Conservation (phyloP, 2,113 vertebrate genomes). For the Enhydra lutris region DNA sequence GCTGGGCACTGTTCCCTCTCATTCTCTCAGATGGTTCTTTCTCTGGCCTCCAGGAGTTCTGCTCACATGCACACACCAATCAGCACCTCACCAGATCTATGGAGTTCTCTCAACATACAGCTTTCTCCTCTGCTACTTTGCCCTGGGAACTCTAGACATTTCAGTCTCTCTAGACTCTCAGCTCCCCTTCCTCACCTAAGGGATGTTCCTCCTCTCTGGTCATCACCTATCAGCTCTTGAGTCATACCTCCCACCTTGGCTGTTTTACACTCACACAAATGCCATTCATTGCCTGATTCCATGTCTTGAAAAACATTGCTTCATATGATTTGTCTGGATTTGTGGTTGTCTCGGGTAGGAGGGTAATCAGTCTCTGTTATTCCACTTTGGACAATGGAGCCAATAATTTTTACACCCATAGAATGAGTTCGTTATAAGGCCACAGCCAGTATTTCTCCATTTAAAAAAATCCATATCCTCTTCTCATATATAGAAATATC, state of each 20-base stretch:
- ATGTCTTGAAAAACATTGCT: background rate
- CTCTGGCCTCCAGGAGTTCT: background rate
- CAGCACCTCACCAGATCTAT: no score
- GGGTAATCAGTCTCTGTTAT: no score
- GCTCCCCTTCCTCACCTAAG: background rate
- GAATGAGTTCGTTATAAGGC: background rate
- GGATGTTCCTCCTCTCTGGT: no score
- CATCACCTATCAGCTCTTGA: background rate
- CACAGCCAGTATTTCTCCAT: background rate
- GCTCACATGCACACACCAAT: fast-evolving
- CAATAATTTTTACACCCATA: background rate
- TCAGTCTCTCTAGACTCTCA: background rate
- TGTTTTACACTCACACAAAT: background rate
- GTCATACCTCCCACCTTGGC: background rate
- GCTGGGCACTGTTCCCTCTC: background rate
- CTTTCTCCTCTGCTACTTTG: background rate
- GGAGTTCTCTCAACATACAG: background rate
- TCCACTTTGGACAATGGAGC: background rate
- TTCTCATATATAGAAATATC: background rate
- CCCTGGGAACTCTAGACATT: background rate
- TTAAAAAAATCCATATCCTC: background rate
- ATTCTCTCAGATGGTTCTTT: background rate
- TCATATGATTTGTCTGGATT: background rate
- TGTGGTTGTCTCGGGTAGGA: background rate
- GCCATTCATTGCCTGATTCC: background rate